Evolutionary conservation across 2,113 vertebrate species (phyloP), one percentile per base, ranked within the genome.

Genomic region (Rutilus rutilus): DNA sequence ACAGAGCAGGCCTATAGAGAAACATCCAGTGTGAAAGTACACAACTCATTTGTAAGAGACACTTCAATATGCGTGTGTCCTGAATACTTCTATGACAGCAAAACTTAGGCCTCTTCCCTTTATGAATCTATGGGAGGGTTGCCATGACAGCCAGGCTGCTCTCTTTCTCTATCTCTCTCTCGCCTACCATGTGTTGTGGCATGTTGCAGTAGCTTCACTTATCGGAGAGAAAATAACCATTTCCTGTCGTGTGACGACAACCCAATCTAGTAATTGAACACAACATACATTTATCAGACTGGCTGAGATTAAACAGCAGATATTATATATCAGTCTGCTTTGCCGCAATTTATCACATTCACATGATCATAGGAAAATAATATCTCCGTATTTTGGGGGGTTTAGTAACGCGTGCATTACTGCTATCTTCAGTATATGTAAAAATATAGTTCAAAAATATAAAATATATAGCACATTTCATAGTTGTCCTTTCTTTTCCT

Each of bases 131-230:
- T 62, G 75, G 85, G 52, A 82, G 77, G 62, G 85, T 90, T 90
- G 87, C 87, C 87, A 90, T 90, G 83, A 86, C 89, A 90, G 85
- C 89, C 30, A 15, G 83, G 19, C 54, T 57, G 19, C 47, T 54
- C 27, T 77, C 82, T 88, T 59, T 50, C n/a, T 27, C 83, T 74
- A 39, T 85, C 69, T 36, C 69, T 73, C 73, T 85, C 30, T 65
- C 45, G 52, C 25, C 77, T 21, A 19, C 59, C 9, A 69, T 84
- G 81, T 59, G 69, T 81, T 87, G 81, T 89, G 82, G 85, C 77
- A 87, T 57, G 69, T 87, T 82, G 84, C 11, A 82, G 78, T 25
- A 74, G 73, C 73, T 85, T n/a, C 25, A 64, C 62, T 59, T 60
- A 79, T 71, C 64, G 8, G 9, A 71, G 50, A 39, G 47, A 69